Conservation (phyloP, 2,888 invertebrate species). For the Deroplatys truncata region DNA sequence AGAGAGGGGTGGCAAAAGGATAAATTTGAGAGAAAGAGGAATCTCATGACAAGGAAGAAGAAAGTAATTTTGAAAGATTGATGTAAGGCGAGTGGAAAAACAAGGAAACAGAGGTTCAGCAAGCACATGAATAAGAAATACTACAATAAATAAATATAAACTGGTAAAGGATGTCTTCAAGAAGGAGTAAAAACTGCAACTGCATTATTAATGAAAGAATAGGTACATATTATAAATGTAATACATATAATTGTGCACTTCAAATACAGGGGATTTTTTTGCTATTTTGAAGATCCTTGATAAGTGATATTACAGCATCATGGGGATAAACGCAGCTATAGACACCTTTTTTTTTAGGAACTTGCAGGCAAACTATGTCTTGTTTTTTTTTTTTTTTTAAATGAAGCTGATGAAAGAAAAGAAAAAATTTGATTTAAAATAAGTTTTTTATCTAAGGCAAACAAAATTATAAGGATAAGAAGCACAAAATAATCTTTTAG, state of each 20-base stretch:
- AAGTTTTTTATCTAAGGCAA: too few relatives aligned
- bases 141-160: too few relatives aligned
- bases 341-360: not conserved
- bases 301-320: not conserved
- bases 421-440: not conserved
- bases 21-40: too few relatives aligned
- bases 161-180: too few relatives aligned
- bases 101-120: too few relatives aligned
- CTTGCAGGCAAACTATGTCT: not conserved
- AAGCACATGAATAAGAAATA: too few relatives aligned
- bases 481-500: not conserved
- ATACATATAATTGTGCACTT: too few relatives aligned
- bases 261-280: too few relatives aligned
- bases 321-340: not conserved
- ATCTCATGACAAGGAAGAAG: too few relatives aligned
- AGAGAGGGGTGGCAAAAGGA: too few relatives aligned
- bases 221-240: not conserved
- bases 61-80: too few relatives aligned
- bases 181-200: not conserved
- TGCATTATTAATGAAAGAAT: not conserved
- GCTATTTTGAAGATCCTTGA: not conserved
- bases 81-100: too few relatives aligned
- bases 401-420: not conserved
- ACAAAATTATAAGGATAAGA: not conserved
- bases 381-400: not conserved